Percentiles rank a stretch among this genome's conserved stretches.
phyloP scores from a whole-genome alignment of 1,140 invertebrate species.

The Drosophila sechellia region DNA sequence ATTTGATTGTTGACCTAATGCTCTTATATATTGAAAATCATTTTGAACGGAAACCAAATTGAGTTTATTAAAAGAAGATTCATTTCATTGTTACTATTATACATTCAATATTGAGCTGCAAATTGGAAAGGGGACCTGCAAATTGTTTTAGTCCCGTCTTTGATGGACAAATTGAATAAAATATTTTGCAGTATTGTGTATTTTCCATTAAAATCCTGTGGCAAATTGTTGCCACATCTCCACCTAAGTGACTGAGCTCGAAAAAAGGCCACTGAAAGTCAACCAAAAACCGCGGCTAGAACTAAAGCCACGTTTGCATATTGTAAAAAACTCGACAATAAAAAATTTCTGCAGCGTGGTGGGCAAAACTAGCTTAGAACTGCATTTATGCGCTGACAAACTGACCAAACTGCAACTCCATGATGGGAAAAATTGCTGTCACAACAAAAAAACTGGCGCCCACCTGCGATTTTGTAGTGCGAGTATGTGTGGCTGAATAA shows the following conservation, averaged over 20 bases:
- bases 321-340: conserved; percentile 38
- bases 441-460: conserved; percentile 65
- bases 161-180: conserved; percentile 67
- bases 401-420: conserved; percentile 63
- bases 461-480: conserved; percentile 14
- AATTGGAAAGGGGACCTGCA: conserved; percentile 3
- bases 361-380: conserved; percentile 72
- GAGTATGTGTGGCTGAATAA: conserved; percentile 36
- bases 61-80: conserved; percentile 6
- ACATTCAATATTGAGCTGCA: background rate
- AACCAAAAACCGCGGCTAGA: conserved; percentile 40
- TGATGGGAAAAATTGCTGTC: conserved; percentile 74
- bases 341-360: conserved; percentile 28
- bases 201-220: conserved; percentile 75
- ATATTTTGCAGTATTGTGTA: conserved; percentile 63
- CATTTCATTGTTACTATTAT: background rate
- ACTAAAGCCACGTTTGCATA: conserved; percentile 66
- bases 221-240: conserved; percentile 58
- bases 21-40: background rate
- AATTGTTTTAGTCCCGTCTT: conserved; percentile 19
- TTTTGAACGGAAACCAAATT: background rate
- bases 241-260: conserved; percentile 8
- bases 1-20: background rate
- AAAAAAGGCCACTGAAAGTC: conserved; percentile 41
- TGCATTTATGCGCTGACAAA: conserved; percentile 79